Base-by-base conservation (phyloP, 2,113 vertebrate genomes). In the Brachionichthys hirsutus region DNA sequence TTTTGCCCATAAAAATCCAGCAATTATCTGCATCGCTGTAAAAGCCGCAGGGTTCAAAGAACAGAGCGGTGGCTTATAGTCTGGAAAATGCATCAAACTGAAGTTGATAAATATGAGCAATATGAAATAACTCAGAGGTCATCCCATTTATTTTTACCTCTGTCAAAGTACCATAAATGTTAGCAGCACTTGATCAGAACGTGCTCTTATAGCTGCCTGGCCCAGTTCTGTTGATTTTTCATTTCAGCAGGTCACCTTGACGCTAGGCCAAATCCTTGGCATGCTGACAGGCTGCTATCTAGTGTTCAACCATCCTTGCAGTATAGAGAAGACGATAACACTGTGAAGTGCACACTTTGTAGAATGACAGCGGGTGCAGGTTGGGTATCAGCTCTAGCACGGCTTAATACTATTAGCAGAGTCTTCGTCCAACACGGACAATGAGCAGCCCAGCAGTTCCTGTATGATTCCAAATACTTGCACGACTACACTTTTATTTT, bases 211-310 rank as follows among this genome's bases (percentile, higher is more conserved):
- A 62, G 19, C 46, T 22, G 22, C 14, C 14, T 22, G 4, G 13
- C 13, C 24, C 42, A 15, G 19, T 46, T 52, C 3, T 47, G 11
- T 38, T 46, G 11, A 42, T 60, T 17, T 49, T 71, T 20, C n/a
- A 54, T 69, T 71, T 54, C 43, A 50, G 19, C 34, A 22, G 46
- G 62, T 84, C 73, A 78, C 71, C 77, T 76, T 78, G 76, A 81
- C 63, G 42, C 55, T 14, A 22, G 45, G 53, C 49, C 52, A 80
- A 60, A 60, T 30, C 14, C 43, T 13, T 53, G 24, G 59, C 54
- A 30, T 58, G 70, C 75, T 77, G 70, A 79, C 63, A 63, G 57
- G 56, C 45, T 61, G 53, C 44, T 50, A 60, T 70, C 18, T 35
- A 40, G 44, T 41, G 8, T 66, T 64, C 4, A 4, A 34, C 22